Evolutionary conservation across 2,888 invertebrate species (phyloP).

Genomic region (Andricus curvator): DNA sequence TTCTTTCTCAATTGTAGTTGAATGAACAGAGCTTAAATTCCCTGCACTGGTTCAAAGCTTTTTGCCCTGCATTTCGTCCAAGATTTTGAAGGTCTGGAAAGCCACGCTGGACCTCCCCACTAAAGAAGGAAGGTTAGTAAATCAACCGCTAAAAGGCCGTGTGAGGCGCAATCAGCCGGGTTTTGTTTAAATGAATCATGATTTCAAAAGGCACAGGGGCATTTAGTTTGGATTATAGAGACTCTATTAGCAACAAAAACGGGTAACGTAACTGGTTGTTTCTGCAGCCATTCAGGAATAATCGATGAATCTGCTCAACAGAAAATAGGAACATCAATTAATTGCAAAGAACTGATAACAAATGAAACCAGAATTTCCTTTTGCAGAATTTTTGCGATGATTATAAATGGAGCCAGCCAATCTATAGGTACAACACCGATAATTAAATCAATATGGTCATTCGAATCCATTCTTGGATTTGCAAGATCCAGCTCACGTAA

Average conservation of each 20-base stretch:
- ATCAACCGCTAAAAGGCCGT: background rate
- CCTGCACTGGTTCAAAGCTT: too few relatives aligned
- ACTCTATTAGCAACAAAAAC: too few relatives aligned
- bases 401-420: background rate
- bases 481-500: constrained; percentile 2
- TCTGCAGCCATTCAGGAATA: too few relatives aligned
- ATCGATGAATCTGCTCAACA: too few relatives aligned
- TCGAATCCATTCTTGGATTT: background rate
- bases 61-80: too few relatives aligned
- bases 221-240: too few relatives aligned
- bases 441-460: constrained; percentile 21
- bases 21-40: too few relatives aligned
- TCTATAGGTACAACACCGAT: constrained; percentile 31
- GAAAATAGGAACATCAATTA: too few relatives aligned
- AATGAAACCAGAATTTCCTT: background rate
- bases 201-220: constrained; percentile 52
- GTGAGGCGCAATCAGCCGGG: constrained; percentile 66
- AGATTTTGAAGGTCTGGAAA: too few relatives aligned
- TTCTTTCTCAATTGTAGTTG: too few relatives aligned
- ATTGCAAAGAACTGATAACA: too few relatives aligned
- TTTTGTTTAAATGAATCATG: constrained; percentile 63
- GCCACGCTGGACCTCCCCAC: background rate
- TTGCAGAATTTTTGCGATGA: background rate
- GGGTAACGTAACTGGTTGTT: too few relatives aligned
- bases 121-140: background rate